phyloP scores from a whole-genome alignment of 2,113 vertebrate genomes.

The Talpa occidentalis region DNA sequence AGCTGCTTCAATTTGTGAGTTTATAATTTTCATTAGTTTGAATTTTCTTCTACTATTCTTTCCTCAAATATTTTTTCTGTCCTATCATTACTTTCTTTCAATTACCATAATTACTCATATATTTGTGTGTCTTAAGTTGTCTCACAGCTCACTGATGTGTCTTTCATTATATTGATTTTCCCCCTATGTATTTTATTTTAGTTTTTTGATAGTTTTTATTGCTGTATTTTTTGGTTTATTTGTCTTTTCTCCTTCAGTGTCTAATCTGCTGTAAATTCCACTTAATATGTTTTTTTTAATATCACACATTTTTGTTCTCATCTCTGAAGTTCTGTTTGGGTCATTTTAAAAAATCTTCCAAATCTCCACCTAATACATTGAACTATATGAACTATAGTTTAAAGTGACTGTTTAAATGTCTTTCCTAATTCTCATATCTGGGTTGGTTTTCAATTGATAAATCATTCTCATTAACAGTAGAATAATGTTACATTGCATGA shows the following conservation, averaged over 20 bases:
- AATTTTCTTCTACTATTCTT: not conserved
- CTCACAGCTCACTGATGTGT: not conserved
- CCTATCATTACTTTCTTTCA: not conserved
- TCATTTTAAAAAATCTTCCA: not conserved
- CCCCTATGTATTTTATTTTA: not conserved
- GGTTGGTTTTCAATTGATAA: conserved; percentile 4
- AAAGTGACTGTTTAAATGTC: not conserved
- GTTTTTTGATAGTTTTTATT: not conserved
- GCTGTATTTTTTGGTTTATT: not conserved
- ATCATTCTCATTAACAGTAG: not conserved
- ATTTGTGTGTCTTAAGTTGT: not conserved
- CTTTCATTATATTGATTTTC: not conserved
- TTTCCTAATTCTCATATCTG: conserved; percentile 2
- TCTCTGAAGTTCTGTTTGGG: not conserved
- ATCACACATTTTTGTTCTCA: not conserved
- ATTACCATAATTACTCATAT: not conserved
- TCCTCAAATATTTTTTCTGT: not conserved
- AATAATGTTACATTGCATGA: not conserved
- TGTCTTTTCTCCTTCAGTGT: not conserved
- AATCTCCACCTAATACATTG: not conserved
- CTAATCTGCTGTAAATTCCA: not conserved
- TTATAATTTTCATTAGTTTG: not conserved
- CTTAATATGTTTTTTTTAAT: not conserved
- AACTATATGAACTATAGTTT: not conserved
- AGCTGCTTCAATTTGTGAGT: not conserved